Evolutionary conservation across 2,888 invertebrate species (phyloP), one percentile per base, ranked within the genome.

Genomic region (Plagiodera versicolora): DNA sequence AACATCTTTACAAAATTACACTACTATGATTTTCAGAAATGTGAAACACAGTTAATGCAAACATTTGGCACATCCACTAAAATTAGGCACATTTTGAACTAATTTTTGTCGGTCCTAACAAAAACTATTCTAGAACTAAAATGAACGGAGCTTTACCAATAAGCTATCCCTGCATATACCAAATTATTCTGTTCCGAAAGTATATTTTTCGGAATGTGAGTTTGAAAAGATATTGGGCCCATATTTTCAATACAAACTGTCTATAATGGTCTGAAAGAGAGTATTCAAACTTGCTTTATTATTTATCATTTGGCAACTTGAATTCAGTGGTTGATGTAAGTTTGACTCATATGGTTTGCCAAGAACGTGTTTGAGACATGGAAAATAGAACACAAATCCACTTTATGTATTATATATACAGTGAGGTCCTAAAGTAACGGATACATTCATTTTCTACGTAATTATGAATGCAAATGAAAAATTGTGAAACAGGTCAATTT

Each of bases 1-100:
- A 60, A 66, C 50, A 47, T 60, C 32, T n/a, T 50, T 56, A 56
- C 60, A 62, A 64, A 66, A 60, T 64, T 60, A 64, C 62, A 60
- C 62, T 59, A 57, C 60, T 60, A 39, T 48, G 56, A 44, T 61
- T 58, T 61, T 46, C 3, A 39, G 2, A 14, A 14, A 14, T 39
- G 39, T 4, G 4, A 39, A 39, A 39, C 2, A 32, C 32, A 6
- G 11, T 32, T 32, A 44, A 39, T 51, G 46, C 49, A n/a, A 10
- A 32, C 32, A 10, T 32, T 32, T 32, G 32, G 32, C 32, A 32
- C 32, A 32, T 30, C 32, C 20, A 52, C 10, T 32, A 61, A 46
- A 49, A 61, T 57, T 46, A 61, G 61, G 61, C 61, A 61, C 61
- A 58, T 47, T 44, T 49, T 50, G 10, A 57, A 39, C n/a, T 49